Percentiles rank a stretch among this genome's conserved stretches.
phyloP scores from a whole-genome alignment of 2,888 invertebrate genomes.

The Tupiocoris notatus region DNA sequence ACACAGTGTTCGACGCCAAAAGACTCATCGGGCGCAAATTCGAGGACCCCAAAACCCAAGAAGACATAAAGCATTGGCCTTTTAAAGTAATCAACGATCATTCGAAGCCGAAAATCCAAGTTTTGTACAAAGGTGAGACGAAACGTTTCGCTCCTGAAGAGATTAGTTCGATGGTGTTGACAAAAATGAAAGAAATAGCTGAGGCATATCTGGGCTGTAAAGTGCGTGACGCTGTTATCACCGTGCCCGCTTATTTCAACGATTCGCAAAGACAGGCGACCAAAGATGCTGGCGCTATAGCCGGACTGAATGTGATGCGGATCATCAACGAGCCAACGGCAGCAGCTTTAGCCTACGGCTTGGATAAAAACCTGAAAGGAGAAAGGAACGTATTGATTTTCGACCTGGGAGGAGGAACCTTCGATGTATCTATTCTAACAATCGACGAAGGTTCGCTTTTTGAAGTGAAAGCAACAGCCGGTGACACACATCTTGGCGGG shows the following conservation, averaged over 20 bases:
- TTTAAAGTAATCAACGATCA: constrained; percentile 68
- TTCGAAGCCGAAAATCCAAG: constrained; percentile 67
- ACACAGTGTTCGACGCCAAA: constrained; percentile 78
- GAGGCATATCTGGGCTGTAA: constrained; percentile 61
- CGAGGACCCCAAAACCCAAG: constrained; percentile 70
- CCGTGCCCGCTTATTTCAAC: no score
- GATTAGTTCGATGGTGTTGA: no score
- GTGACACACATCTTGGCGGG: constrained; percentile 81
- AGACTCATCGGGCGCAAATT: constrained; percentile 66
- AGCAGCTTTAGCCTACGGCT: constrained; percentile 81
- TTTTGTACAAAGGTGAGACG: constrained; percentile 63
- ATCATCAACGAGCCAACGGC: constrained; percentile 91
- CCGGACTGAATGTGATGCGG: constrained; percentile 83
- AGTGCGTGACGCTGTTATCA: constrained; percentile 71
- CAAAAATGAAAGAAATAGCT: no score
- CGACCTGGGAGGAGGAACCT: no score
- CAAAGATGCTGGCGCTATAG: no score
- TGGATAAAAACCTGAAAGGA: no score
- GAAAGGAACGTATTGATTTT: constrained; percentile 81
- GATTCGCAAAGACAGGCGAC: no score
- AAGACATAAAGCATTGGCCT: constrained; percentile 81
- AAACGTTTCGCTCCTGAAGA: no score
- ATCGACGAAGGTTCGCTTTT: no score
- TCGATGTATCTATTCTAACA: no score
- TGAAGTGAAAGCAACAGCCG: constrained; percentile 75